These are phyloP conservation scores for Drosophila mettleri DNA, from an alignment of 2,888 invertebrate species.

Conservation along the genomic window DNA sequence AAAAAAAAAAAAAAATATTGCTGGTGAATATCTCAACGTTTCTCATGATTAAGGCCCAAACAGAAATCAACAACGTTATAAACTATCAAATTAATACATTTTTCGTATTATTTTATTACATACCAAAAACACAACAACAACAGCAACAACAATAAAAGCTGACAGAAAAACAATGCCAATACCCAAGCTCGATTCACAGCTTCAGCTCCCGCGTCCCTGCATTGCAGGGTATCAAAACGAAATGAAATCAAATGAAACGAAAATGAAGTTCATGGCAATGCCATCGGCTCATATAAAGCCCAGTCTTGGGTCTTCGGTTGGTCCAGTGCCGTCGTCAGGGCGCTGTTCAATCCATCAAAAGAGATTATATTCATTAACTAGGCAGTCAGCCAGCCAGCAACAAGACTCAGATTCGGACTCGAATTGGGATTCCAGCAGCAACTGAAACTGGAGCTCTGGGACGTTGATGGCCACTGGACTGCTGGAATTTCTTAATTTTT, in stretches of 20 bases:
- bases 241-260: slow-evolving; percentile 56
- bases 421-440: neutral
- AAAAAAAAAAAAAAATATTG: slow-evolving; percentile 33
- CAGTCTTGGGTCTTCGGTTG: slow-evolving; percentile 10
- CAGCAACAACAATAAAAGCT: slow-evolving; percentile 22
- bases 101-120: slow-evolving; percentile 71
- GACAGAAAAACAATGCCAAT: slow-evolving; percentile 54
- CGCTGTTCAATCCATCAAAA: slow-evolving; percentile 78
- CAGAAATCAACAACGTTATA: slow-evolving; percentile 71
- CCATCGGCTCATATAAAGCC: slow-evolving; percentile 52
- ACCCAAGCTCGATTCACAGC: slow-evolving; percentile 12
- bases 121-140: slow-evolving; percentile 37
- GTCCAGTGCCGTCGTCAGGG: slow-evolving; percentile 17
- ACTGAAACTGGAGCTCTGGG: slow-evolving; percentile 4
- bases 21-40: slow-evolving; percentile 50
- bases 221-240: slow-evolving; percentile 35
- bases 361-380: slow-evolving; percentile 79
- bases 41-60: slow-evolving; percentile 55
- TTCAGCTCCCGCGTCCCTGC: neutral
- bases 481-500: slow-evolving; percentile 74
- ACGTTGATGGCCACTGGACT: slow-evolving; percentile 52
- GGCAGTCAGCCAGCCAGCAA: slow-evolving; percentile 45
- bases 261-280: slow-evolving; percentile 68
- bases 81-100: slow-evolving; percentile 73
- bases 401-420: slow-evolving; percentile 17